A percentile compares a stretch with the other conserved stretches of the same genome.
Conservation (phyloP, 2,888 invertebrate genomes). For the Ornithoptera priamus region DNA sequence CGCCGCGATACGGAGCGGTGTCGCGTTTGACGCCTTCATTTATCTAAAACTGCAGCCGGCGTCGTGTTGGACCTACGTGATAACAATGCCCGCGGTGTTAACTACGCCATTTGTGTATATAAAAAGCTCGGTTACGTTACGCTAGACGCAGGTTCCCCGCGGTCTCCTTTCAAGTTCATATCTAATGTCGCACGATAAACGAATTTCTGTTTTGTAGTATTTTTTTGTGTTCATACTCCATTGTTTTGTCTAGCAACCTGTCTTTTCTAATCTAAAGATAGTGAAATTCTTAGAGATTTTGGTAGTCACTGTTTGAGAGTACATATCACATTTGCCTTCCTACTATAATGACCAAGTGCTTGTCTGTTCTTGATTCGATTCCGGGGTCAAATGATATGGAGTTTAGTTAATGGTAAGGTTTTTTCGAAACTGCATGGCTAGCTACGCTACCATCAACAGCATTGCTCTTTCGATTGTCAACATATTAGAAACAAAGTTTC, state of each 20-base stretch:
- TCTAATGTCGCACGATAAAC: slow-evolving; percentile 7
- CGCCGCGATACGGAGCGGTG: slow-evolving; percentile 57
- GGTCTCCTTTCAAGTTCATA: slow-evolving; percentile 11
- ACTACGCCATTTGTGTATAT: slow-evolving; percentile 21
- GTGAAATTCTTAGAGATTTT: not conserved
- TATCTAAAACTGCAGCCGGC: slow-evolving; percentile 49
- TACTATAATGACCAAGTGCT: no score
- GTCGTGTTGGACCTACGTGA: slow-evolving; percentile 44
- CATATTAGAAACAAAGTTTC: no score
- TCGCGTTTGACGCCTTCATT: slow-evolving; percentile 71
- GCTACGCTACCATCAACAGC: no score
- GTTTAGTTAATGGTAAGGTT: no score
- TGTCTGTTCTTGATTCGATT: no score
- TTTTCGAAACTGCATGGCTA: no score
- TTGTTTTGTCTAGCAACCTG: slow-evolving; percentile 2
- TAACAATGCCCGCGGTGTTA: slow-evolving; percentile 33
- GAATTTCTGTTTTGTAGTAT: slow-evolving; percentile 2
- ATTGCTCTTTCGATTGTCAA: no score
- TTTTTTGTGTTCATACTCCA: not conserved
- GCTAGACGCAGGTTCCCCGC: slow-evolving; percentile 16
- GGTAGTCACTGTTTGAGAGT: not conserved
- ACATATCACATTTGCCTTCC: no score
- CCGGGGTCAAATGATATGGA: no score
- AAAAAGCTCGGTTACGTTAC: slow-evolving; percentile 16
- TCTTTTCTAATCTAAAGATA: not conserved